Evolutionary conservation across 1,140 invertebrate genomes (phyloP), one percentile per base, ranked within the genome.

Genomic region (Drosophila miranda): DNA sequence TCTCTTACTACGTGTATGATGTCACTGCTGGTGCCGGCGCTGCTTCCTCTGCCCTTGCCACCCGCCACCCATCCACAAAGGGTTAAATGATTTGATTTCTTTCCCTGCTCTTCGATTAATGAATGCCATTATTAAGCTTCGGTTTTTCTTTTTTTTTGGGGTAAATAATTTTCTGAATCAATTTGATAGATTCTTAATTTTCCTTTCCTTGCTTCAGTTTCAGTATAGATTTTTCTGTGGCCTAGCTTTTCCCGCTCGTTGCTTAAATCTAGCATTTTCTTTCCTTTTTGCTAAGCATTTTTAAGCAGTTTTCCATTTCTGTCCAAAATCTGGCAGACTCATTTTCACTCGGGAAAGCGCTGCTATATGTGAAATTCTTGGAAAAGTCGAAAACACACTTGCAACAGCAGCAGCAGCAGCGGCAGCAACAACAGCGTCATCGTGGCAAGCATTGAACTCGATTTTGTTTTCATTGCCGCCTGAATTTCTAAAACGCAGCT

Each of bases 401-500:
- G 26, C 49, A 50, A 51, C 19, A 19, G 55, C 56, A 52, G 45
- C 70, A 62, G 49, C 63, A 45, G 61, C 56, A 42, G 42, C 14
- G n/a, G 54, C 57, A 59, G 44, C 70, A 59, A 54, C 63, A 58
- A 57, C 78, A 63, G 55, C 78, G 78, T 82, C 74, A 78, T 83
- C 69, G 78, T 69, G 62, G 82, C 83, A 87, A 87, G 82, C 82
- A 87, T 87, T 87, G 82, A 87, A 87, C 82, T 87, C 82, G 83
- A 87, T 87, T 87, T 87, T 87, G 82, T 87, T 87, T 87, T 87
- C 82, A 87, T 88, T 88, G 81, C 81, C 77, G 77, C 67, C 82
- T 87, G 82, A 87, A 87, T 87, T 87, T 87, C 82, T 88, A 87
- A 88, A 87, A 87, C 83, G 82, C 78, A 87, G 83, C 82, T 87